Base-by-base conservation (phyloP, 2,797 vertebrate genomes). In the Tauraco hartlaubi region DNA sequence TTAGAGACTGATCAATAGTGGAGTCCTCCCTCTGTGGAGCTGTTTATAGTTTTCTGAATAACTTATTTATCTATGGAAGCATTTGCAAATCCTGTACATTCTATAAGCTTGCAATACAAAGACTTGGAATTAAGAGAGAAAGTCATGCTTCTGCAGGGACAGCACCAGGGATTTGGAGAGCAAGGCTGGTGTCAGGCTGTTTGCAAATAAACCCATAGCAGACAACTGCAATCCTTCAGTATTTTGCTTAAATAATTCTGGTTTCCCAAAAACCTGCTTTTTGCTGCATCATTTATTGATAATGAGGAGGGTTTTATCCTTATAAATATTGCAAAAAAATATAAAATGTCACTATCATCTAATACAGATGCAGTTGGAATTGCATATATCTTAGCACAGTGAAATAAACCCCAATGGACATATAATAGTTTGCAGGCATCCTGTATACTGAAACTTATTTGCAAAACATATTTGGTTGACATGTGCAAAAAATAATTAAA, bases 211-310 rank as follows among this genome's bases (percentile, higher is more conserved):
- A 77, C 5, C 21, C 25, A 20, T 2, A 11, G 22, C 5, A 5
- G 2, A 15, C 43, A 66, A 26, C 3, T 7, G 25, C 11, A 68
- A 8, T 16, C 39, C 71, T 64, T 0, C 0, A 9, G 7, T 71
- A 51, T 76, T 79, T 64, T 72, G 29, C 28, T 51, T 46, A 68
- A 49, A 41, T 68, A 68, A 66, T 71, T 62, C 21, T 88, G 8
- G 2, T 92, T 92, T 81, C 29, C 19, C 41, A 59, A 19, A 73
- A 64, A 79, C 23, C 12, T 58, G 23, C 12, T 78, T 81, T 80
- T 90, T 90, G 4, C n/a, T 79, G 48, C 23, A 35, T 2, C 4
- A 12, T 48, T 86, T 88, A 23, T 77, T 67, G 28, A 71, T 35
- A 44, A 41, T 22, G 15, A 74, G 10, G 29, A 59, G 29, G 5